These are phyloP conservation scores for Anisognathus igniventris DNA, from an alignment of 2,797 vertebrate genomes.

Conservation along the genomic window DNA sequence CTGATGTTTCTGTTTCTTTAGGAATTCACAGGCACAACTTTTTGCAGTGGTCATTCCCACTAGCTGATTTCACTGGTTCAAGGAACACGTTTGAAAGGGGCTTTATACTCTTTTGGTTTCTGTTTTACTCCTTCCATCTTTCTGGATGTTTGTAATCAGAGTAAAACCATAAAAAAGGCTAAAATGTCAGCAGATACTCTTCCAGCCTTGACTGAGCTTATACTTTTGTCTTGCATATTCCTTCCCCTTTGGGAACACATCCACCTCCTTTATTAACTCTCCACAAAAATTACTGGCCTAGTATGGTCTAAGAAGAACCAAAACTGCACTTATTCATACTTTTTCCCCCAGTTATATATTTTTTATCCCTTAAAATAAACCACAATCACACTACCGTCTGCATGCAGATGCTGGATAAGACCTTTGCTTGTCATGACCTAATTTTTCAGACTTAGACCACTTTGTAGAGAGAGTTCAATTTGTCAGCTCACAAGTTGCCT, in stretches of 20 bases:
- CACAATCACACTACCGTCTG: neutral
- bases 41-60: neutral
- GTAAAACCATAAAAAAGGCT: neutral
- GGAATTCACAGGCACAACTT: neutral
- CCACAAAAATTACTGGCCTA: neutral
- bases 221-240: neutral
- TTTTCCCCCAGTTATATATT: fast-evolving
- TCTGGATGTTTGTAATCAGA: neutral
- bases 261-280: neutral
- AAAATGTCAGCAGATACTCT: neutral
- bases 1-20: neutral
- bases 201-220: neutral
- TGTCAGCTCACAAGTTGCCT: neutral
- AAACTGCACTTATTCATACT: neutral
- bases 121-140: neutral
- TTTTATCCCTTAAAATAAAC: neutral
- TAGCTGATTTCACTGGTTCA: neutral
- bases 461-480: slow-evolving; percentile 5
- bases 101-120: neutral
- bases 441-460: neutral
- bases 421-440: neutral
- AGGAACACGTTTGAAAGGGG: neutral
- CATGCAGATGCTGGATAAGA: neutral
- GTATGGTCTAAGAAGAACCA: neutral
- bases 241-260: neutral